Evolutionary conservation across 2,888 invertebrate genomes (phyloP), one percentile per base, ranked within the genome.

Genomic region (Troides aeacus): DNA sequence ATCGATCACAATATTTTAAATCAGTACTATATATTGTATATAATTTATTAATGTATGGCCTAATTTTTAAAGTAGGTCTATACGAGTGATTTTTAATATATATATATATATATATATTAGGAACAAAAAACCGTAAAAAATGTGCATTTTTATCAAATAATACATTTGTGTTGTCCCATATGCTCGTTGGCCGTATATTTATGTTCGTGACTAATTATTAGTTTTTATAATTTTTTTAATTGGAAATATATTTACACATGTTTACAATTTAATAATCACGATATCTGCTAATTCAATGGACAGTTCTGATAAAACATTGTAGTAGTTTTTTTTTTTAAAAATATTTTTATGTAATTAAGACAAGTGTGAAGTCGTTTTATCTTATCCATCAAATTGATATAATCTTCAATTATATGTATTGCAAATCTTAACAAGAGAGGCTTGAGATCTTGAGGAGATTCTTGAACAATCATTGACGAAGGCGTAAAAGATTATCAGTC

Each of bases 271-370:
- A 64, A 53, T 50, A 39, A 53, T 60, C 53, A 39, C 60, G 60
- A 17, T 59, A 42, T 50, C 21, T 50, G 59, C 46, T 30, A 4
- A 18, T 46, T 50, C 58, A 30, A 63, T 68, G 21, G 4, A 56
- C 57, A 68, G 39, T 58, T 68, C 15, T 6, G 10, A 2, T 6
- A 63, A 64, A 21, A 30, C 58, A 63, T 59, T 59, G 63, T 42
- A 17, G 21, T 64, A 69, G 64, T 21, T 53, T 24, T 70, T 62
- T 53, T 63, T 23, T 57, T 65, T n/a, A n/a, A 50, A 56, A 66
- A 30, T 24, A 46, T 60, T n/a, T 66, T 21, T 60, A 8, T 60
- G 30, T 60, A 62, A 24, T 58, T 70, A 53, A 58, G 24, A 23
- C 58, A 56, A 60, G 53, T 53, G 36, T 23, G 10, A 68, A 56